These are phyloP conservation scores for Drepana falcataria DNA, from an alignment of 2,888 invertebrate genomes.

Conservation along the genomic window DNA sequence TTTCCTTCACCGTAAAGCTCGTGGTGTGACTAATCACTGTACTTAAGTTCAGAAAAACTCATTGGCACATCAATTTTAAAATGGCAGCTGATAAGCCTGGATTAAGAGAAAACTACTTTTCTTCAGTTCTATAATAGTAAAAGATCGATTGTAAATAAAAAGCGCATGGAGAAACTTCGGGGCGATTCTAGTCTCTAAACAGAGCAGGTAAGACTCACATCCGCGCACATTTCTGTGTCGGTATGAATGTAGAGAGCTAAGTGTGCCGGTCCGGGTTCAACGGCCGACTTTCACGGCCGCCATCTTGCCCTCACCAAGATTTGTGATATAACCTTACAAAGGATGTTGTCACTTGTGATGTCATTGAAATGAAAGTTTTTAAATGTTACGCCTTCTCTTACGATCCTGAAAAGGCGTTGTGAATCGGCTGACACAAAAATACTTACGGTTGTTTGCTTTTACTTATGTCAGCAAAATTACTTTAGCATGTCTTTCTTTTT, in stretches of 20 bases:
- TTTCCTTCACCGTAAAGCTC: too few species aligned
- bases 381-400: conserved; percentile 1
- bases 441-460: background rate
- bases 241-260: conserved; percentile 8
- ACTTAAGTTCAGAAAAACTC: too few species aligned
- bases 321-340: conserved; percentile 43
- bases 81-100: too few species aligned
- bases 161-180: too few species aligned
- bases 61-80: too few species aligned
- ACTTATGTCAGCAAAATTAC: too few species aligned
- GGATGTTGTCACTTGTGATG: conserved; percentile 44
- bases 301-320: conserved; percentile 21
- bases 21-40: too few species aligned
- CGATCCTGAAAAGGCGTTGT: conserved; percentile 5
- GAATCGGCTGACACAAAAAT: background rate
- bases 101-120: too few species aligned
- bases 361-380: conserved; percentile 37
- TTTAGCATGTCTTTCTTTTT: too few species aligned
- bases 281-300: conserved; percentile 50
- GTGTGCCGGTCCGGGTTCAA: conserved; percentile 40
- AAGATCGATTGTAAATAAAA: too few species aligned
- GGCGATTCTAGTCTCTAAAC: background rate
- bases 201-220: background rate
- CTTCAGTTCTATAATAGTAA: background rate
- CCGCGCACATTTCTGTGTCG: conserved; percentile 8